phyloP scores from a whole-genome alignment of 2,797 vertebrate genomes.

The Ptychadena robeensis region DNA sequence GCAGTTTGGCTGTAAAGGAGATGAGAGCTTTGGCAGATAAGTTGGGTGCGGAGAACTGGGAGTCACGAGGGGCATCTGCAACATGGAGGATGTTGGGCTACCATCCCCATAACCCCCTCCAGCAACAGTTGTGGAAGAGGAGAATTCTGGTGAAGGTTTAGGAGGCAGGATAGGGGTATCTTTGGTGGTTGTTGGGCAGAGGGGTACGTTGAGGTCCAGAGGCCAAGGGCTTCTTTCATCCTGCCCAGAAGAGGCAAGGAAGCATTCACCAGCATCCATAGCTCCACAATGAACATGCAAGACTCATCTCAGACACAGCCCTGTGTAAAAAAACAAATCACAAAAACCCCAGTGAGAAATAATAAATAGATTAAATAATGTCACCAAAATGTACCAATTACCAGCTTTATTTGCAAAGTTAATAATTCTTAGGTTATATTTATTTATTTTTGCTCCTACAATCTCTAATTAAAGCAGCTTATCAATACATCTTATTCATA shows the following conservation, averaged over 20 bases:
- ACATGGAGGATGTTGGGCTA: conserved; percentile 64
- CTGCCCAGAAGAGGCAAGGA: conserved; percentile 64
- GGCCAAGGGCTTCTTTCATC: conserved; percentile 64
- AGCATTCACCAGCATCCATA: conserved; percentile 71
- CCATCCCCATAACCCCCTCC: conserved; percentile 56
- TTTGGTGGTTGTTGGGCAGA: conserved; percentile 71
- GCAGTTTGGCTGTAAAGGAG: conserved; percentile 51
- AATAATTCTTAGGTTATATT: background rate
- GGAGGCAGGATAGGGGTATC: conserved; percentile 65
- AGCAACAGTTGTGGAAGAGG: conserved; percentile 61
- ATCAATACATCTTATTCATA: background rate
- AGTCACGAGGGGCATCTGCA: conserved; percentile 60
- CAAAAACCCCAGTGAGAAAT: conserved; percentile 17
- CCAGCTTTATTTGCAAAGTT: background rate
- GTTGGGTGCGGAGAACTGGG: conserved; percentile 10
- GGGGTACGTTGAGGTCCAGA: conserved; percentile 63
- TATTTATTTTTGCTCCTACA: background rate
- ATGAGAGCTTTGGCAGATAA: conserved; percentile 58
- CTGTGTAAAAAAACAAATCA: conserved; percentile 41
- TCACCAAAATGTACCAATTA: background rate
- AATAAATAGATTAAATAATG: background rate
- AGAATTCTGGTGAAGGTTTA: conserved; percentile 45
- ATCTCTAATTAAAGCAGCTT: background rate
- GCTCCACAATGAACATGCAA: conserved; percentile 63
- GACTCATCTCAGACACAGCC: conserved; percentile 72